Evolutionary conservation across 1,140 invertebrate genomes (phyloP), one percentile per base, ranked within the genome.

Genomic region (Penaeus japonicus): DNA sequence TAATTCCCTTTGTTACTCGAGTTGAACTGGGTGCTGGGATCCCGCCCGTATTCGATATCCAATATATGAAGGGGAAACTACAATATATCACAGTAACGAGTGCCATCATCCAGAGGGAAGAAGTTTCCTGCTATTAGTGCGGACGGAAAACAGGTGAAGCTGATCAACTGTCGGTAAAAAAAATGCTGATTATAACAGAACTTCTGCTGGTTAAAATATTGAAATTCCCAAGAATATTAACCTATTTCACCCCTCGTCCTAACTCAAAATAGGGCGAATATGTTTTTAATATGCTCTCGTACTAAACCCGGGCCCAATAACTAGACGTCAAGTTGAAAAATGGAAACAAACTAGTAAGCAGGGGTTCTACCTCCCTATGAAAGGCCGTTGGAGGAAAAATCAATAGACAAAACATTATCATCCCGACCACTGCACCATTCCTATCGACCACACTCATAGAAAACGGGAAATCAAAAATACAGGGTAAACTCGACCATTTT

Each of bases 361-460:
- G 47, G 47, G 27, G 47, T 55, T 54, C 79, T 27, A 55, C 79
- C n/a, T 65, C 39, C 65, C 82, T 39, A 57, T 85, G 84, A 85
- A 85, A 85, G 84, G 47, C 47, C 57, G 24, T 47, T 78, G 84
- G 73, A 24, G 84, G 84, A 85, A 77, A 85, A 85, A 85, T 85
- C 84, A 85, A 85, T 85, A 85, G 73, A 75, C 73, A 85, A 78
- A 85, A 85, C 84, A 85, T 53, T 85, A 85, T 85, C 84, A 85
- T 57, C 73, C 47, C 62, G 57, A 78, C 70, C 20, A 77, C 73
- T 85, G 84, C 84, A 85, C 70, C 70, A 78, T 77, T 77, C 70
- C 84, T 85, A 85, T 85, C 84, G 84, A 85, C 73, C 65, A 32
- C n/a, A 12, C 59, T n/a, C 81, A 84, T 62, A 84, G 81, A 84